Conservation (phyloP, 2,113 vertebrate species). For the Callipepla californica region DNA sequence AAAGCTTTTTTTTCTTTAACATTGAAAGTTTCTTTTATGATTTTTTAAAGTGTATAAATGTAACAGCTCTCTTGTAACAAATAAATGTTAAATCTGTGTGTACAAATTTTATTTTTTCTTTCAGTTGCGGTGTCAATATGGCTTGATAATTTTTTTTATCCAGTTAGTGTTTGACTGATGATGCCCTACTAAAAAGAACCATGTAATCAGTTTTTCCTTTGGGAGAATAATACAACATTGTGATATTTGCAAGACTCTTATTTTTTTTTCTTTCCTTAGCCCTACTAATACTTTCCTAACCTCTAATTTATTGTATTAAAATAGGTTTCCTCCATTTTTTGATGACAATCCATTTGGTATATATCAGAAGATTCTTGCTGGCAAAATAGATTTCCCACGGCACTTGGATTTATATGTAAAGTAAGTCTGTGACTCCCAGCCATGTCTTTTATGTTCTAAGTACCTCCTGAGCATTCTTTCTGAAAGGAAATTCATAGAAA, state of each 20-base stretch:
- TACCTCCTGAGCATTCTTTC: not conserved
- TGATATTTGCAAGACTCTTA: not conserved
- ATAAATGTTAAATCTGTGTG: not conserved
- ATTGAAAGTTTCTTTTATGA: not conserved
- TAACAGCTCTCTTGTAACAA: not conserved
- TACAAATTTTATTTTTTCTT: not conserved
- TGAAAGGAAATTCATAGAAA: not conserved
- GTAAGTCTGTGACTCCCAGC: conserved; percentile 76
- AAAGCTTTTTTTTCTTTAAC: not conserved
- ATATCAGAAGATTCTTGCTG: conserved; percentile 97
- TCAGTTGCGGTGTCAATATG: not conserved
- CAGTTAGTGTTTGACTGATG: not conserved
- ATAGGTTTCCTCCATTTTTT: conserved; percentile 95
- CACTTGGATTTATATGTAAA: conserved; percentile 97
- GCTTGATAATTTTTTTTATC: not conserved
- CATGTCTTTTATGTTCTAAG: not conserved
- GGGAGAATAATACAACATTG: not conserved
- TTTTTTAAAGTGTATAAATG: not conserved
- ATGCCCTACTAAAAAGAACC: not conserved
- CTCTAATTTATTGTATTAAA: not conserved
- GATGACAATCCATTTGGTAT: conserved; percentile 98
- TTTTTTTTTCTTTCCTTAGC: not conserved
- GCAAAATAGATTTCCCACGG: conserved; percentile 94
- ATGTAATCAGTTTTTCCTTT: not conserved
- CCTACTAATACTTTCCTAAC: not conserved